Base-by-base conservation (phyloP, 2,888 invertebrate genomes). In the Melikaiella ostensackeni region DNA sequence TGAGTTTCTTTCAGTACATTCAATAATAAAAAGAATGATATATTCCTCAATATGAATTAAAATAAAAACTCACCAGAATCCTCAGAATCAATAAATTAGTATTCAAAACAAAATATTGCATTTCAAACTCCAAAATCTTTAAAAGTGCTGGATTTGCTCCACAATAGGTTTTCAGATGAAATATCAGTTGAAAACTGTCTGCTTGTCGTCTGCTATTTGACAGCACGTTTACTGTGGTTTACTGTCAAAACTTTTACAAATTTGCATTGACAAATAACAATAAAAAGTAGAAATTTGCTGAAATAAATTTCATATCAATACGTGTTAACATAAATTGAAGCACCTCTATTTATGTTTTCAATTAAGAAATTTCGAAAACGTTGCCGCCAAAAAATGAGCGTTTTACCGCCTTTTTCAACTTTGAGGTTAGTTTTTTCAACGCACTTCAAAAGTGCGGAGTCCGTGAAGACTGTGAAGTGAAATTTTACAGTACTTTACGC, bases 401-500 rank as follows among this genome's bases (percentile, higher is more conserved):
- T 33, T 50, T 70, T 59, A 30, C 50, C 70, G 70, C 70, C 50
- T 50, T 70, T 70, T 70, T 50, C 6, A 50, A 46, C 7, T 50
- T 30, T 70, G 9, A 50, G 70, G 70, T 70, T 70, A 70, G 70
- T 70, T 70, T 70, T 9, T 30, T n/a, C n/a, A 13, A n/a, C 6
- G n/a, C n/a, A n/a, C 50, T 59, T 59, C 13, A 59, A 59, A 59
- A 5, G 9, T 46, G 8, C 4, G 16, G 5, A 70, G 27, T 13
- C 38, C 13, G 19, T 50, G 16, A 5, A 27, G 27, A 11, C 4
- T 46, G 27, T n/a, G 2, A 30, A 50, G 27, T 27, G n/a, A 50
- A 30, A 11, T 33, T 70, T 13, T 27, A 50, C 1, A 19, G 8
- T 70, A 13, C 50, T 2, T n/a, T 13, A 33, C 30, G 5, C 8